A percentile compares a stretch with the other conserved stretches of the same genome.
Evolutionary conservation across 2,888 invertebrate species (phyloP).

Genomic region (Trilocha varians): DNA sequence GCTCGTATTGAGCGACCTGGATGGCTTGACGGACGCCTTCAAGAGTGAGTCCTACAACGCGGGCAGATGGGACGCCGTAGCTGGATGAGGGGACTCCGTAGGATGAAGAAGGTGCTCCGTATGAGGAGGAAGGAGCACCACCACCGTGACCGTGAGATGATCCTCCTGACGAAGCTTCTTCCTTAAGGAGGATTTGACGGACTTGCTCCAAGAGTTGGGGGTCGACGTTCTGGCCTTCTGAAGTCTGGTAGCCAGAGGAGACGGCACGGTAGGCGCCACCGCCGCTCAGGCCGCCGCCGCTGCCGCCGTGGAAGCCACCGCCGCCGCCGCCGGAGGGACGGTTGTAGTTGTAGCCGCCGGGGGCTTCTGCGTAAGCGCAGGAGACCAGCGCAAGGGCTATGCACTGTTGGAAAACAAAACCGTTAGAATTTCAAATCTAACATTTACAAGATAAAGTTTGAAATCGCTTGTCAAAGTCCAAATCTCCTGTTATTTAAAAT

Average conservation of each 20-base stretch:
- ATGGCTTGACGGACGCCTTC: conserved; percentile 90
- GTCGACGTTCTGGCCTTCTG: conserved; percentile 88
- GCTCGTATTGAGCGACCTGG: conserved; percentile 89
- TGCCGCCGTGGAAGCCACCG: conserved; percentile 52
- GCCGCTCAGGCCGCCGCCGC: conserved; percentile 53
- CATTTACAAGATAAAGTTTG: neutral
- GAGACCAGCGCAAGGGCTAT: conserved; percentile 87
- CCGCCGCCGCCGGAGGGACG: conserved; percentile 73
- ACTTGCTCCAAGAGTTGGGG: conserved; percentile 86
- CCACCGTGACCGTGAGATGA: conserved; percentile 64
- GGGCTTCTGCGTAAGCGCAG: conserved; percentile 82
- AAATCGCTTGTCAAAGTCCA: neutral
- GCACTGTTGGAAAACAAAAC: conserved; percentile 74
- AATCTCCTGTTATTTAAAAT: too few relatives aligned
- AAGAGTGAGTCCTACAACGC: conserved; percentile 88
- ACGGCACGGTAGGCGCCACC: conserved; percentile 84
- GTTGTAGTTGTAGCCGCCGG: conserved; percentile 83
- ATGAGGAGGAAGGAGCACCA: conserved; percentile 78
- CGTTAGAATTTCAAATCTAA: conserved; percentile 1
- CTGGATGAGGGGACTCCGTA: conserved; percentile 78
- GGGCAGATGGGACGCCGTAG: conserved; percentile 54
- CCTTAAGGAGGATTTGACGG: conserved; percentile 87
- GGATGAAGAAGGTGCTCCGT: conserved; percentile 75
- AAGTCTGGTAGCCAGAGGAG: conserved; percentile 84
- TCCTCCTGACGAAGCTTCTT: conserved; percentile 80